phyloP scores from a whole-genome alignment of 2,113 vertebrate species.

The Anseranas semipalmata region DNA sequence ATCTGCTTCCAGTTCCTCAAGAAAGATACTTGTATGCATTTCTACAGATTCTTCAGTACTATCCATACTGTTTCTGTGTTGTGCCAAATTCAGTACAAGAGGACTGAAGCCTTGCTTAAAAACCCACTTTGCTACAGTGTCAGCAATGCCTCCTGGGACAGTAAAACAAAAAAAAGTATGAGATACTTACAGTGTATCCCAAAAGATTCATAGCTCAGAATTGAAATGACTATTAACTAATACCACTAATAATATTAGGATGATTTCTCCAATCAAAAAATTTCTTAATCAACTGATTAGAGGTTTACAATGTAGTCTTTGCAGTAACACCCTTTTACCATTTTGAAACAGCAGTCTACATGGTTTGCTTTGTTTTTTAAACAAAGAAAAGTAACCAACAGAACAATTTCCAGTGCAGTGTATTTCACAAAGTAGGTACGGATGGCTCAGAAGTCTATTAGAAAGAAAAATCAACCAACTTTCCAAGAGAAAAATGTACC shows the following conservation, averaged over 20 bases:
- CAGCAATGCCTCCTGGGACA: slow-evolving; percentile 88
- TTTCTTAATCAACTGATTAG: neutral
- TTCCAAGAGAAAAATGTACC: slow-evolving; percentile 72
- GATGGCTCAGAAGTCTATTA: neutral
- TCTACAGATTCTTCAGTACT: slow-evolving; percentile 55
- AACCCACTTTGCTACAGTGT: slow-evolving; percentile 93
- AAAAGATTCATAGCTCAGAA: neutral
- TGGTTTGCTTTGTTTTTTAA: neutral
- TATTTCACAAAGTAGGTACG: neutral
- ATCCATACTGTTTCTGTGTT: slow-evolving; percentile 61
- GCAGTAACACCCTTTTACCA: neutral
- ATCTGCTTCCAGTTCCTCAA: slow-evolving; percentile 44
- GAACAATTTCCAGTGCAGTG: neutral
- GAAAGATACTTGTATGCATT: neutral
- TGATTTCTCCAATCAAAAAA: neutral
- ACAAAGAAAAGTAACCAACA: neutral
- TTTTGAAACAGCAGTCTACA: neutral
- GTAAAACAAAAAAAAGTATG: neutral
- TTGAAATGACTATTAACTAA: neutral
- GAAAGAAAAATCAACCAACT: neutral
- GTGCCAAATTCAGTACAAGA: slow-evolving; percentile 77
- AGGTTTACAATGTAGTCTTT: neutral
- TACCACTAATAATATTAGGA: neutral
- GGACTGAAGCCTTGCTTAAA: slow-evolving; percentile 89
- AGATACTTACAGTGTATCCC: neutral